phyloP scores from a whole-genome alignment of 2,888 invertebrate genomes.

The Campoletis raptor region DNA sequence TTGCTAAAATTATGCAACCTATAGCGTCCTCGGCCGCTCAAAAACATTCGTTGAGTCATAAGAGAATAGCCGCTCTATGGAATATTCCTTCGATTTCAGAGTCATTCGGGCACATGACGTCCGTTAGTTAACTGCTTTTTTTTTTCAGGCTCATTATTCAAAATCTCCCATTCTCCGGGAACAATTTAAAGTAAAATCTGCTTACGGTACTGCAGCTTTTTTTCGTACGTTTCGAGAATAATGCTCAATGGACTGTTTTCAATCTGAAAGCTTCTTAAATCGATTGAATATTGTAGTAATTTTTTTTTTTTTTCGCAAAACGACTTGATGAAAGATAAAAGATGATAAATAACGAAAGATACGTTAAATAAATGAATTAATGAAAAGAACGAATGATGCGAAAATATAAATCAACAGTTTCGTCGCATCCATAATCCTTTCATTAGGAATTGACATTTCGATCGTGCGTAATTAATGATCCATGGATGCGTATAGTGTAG shows the following conservation, averaged over 20 bases:
- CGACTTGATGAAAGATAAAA: not conserved
- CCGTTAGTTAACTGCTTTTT: not conserved
- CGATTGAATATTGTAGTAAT: not conserved
- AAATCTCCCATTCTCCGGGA: not conserved
- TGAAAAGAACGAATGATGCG: not conserved
- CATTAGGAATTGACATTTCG: not conserved
- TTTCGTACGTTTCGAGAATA: not conserved
- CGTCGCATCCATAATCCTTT: constrained; percentile 22
- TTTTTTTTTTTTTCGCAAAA: not conserved
- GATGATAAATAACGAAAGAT: not conserved
- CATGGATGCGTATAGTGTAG: not conserved
- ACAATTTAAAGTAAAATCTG: not conserved
- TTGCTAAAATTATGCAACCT: constrained; percentile 41
- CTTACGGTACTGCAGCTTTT: not conserved
- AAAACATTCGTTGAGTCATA: constrained; percentile 30
- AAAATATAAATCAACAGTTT: constrained; percentile 23
- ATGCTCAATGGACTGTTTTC: not conserved
- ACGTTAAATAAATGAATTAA: constrained; percentile 1
- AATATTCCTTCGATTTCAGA: not conserved
- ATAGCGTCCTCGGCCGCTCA: constrained; percentile 13
- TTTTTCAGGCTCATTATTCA: not conserved
- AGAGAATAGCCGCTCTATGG: not conserved
- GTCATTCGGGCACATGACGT: constrained; percentile 2
- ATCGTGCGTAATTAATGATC: constrained; percentile 35
- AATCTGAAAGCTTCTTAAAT: not conserved